Evolutionary conservation across 2,797 vertebrate species (phyloP), one percentile per base, ranked within the genome.

Genomic region (Myripristis jacobus): DNA sequence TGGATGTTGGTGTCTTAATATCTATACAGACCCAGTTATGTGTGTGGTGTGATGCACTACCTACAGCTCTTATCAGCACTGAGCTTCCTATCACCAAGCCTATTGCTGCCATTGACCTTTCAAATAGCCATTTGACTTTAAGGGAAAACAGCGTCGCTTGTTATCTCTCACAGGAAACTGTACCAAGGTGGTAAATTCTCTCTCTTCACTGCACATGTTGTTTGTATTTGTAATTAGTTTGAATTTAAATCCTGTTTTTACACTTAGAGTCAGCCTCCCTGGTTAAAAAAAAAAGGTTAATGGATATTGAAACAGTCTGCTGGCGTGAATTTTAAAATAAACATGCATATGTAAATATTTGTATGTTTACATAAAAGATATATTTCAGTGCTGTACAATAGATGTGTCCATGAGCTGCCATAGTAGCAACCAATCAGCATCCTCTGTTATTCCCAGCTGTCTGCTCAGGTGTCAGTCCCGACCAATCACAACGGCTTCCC

Each of bases 391-490:
- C 66, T 61, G 54, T 25, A 53, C 55, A 54, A 46, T 60, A 41
- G 63, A 80, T 81, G 56, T 51, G 66, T 70, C 66, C 43, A 50
- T 24, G 69, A 84, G 73, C 86, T 69, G 72, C 66, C 66, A 59
- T 6, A 52, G 6, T 47, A 70, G 12, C 79, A 82, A 83, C 89
- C 90, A 91, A 91, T 91, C 58, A 62, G 70, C 52, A 56, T 16
- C 34, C 73, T 46, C 31, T 62, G 73, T 76, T 1, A 77, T 51
- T 63, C 67, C 66, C 9, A 18, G 67, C 70, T 80, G 75, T 66
- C 60, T 60, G 82, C 87, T 91, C 88, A 91, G 83, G 89, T 91
- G 89, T 89, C 67, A 71, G 61, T 87, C 48, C 82, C 27, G 24
- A 56, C 89, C 89, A 91, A 89, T 91, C 76, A 48, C 51, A 56